phyloP scores from a whole-genome alignment of 2,113 vertebrate species.

The Sphyrna mokarran region DNA sequence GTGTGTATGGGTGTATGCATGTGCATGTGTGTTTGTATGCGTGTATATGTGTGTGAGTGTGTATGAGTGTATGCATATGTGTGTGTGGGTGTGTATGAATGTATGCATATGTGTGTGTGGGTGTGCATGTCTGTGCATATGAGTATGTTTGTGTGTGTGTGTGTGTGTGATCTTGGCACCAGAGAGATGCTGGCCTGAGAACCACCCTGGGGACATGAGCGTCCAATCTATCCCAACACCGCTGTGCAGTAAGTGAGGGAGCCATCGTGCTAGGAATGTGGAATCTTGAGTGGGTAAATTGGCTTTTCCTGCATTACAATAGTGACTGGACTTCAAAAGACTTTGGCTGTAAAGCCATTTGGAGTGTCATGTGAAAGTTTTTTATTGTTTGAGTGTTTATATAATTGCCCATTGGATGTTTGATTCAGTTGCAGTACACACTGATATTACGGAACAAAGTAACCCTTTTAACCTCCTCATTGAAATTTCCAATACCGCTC shows the following conservation, averaged over 20 bases:
- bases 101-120: no score
- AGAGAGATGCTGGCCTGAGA: not conserved
- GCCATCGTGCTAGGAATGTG: not conserved
- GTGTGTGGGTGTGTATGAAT: no score
- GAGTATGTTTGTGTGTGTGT: no score
- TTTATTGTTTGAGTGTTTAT: not conserved
- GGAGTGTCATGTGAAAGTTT: not conserved
- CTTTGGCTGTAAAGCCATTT: not conserved
- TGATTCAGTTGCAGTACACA: not conserved
- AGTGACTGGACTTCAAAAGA: not conserved
- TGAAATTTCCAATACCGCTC: not conserved
- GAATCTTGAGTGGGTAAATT: not conserved
- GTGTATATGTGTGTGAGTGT: no score
- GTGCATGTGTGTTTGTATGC: no score
- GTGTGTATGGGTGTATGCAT: no score
- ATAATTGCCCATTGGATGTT: not conserved
- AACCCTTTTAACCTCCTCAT: not conserved
- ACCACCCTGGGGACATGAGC: not conserved
- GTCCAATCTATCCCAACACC: not conserved
- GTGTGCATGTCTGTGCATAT: no score
- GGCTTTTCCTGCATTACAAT: not conserved
- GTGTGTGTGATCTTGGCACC: not conserved
- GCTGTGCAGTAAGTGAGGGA: not conserved
- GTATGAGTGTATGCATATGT: no score
- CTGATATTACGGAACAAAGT: not conserved